These are phyloP conservation scores for Muscina levida DNA, from an alignment of 2,888 invertebrate genomes.

Conservation along the genomic window DNA sequence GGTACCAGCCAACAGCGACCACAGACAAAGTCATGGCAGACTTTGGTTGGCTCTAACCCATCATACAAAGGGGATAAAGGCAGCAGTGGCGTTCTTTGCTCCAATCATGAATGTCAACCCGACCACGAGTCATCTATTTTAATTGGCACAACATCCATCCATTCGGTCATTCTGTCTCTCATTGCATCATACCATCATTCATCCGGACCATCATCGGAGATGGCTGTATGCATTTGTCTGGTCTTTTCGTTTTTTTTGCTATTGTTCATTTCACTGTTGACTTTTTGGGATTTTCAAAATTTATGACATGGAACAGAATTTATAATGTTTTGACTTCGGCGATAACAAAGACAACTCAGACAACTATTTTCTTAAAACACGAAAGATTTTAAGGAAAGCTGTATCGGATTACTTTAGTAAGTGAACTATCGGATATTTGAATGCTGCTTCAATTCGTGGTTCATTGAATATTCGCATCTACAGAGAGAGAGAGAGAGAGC, in stretches of 20 bases:
- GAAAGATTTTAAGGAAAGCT: too few relatives aligned
- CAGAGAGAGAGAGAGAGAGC: too few relatives aligned
- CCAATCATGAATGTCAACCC: constrained; percentile 43
- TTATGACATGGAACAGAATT: constrained; percentile 52
- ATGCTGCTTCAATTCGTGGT: too few relatives aligned
- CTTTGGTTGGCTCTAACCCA: neutral
- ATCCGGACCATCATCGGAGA: constrained; percentile 25
- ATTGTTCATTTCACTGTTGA: constrained; percentile 29
- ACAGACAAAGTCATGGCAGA: constrained; percentile 31
- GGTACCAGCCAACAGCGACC: constrained; percentile 31
- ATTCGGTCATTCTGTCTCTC: constrained; percentile 21
- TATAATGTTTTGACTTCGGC: constrained; percentile 38
- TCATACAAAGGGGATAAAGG: neutral
- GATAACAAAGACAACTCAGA: neutral
- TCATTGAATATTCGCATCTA: too few relatives aligned
- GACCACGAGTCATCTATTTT: constrained; percentile 46
- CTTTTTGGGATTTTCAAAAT: constrained; percentile 42
- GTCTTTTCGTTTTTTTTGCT: constrained; percentile 17
- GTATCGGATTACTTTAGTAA: too few relatives aligned
- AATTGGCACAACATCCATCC: constrained; percentile 45
- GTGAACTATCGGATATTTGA: too few relatives aligned
- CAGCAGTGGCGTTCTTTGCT: constrained; percentile 31
- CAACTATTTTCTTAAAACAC: neutral
- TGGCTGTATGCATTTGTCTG: constrained; percentile 11
- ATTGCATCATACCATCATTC: constrained; percentile 33